These are phyloP conservation scores for Trachelus stipa DNA, from an alignment of 2,888 invertebrate species.

Conservation along the genomic window DNA sequence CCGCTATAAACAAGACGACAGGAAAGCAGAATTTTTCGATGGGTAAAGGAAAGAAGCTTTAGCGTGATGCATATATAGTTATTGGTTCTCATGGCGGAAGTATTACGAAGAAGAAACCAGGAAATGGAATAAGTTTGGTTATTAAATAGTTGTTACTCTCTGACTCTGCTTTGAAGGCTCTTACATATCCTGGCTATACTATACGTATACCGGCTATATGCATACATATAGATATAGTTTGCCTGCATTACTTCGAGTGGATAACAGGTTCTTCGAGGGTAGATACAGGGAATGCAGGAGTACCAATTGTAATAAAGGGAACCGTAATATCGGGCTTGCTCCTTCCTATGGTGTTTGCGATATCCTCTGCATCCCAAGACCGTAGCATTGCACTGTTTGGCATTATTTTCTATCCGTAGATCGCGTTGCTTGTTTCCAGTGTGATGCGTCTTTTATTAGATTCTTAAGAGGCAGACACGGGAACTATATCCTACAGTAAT, in stretches of 20 bases:
- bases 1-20: constrained; percentile 39
- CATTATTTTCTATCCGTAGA: constrained; percentile 27
- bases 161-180: constrained; percentile 18
- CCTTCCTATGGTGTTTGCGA: constrained; percentile 16
- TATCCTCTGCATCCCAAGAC: neutral
- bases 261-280: neutral
- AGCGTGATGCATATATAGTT: neutral
- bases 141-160: constrained; percentile 49
- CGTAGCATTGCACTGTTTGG: neutral
- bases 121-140: constrained; percentile 56
- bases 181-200: neutral
- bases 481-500: neutral
- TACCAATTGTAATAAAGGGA: constrained; percentile 44
- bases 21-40: constrained; percentile 32
- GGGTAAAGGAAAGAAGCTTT: neutral
- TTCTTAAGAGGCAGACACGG: neutral
- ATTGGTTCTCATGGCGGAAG: constrained; percentile 3
- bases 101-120: constrained; percentile 21
- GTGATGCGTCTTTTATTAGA: neutral
- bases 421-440: neutral
- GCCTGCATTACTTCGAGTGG: neutral
- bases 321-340: constrained; percentile 40
- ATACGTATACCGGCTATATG: neutral
- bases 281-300: constrained; percentile 4
- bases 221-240: neutral